Evolutionary conservation across 2,113 vertebrate genomes (phyloP).

Genomic region (Brachionichthys hirsutus): DNA sequence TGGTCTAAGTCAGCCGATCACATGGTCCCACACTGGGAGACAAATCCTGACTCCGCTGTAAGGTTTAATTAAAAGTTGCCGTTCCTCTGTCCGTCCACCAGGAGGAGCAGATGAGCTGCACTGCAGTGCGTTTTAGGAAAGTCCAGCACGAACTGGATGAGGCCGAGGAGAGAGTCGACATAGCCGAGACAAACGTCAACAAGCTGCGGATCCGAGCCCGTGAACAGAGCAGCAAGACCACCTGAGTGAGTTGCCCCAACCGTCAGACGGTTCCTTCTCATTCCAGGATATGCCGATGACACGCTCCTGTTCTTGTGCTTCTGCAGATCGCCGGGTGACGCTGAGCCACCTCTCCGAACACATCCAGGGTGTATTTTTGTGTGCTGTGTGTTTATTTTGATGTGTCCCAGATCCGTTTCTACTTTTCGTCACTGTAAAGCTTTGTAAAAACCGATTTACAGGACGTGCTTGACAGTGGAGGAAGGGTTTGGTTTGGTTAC

Average conservation of each 20-base stretch:
- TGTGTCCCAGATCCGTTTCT: background rate
- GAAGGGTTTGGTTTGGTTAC: too few species aligned
- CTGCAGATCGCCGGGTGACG: conserved; percentile 56
- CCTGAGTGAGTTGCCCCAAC: conserved; percentile 27
- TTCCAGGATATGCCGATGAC: too few species aligned
- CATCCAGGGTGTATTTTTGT: background rate
- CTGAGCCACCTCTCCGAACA: background rate
- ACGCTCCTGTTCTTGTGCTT: background rate
- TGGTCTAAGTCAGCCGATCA: too few species aligned
- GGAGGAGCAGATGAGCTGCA: conserved; percentile 89
- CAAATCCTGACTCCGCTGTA: too few species aligned
- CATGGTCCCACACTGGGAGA: too few species aligned
- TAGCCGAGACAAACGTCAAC: conserved; percentile 87
- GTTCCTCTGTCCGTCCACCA: conserved; percentile 47
- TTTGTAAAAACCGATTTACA: background rate
- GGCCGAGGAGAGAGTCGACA: conserved; percentile 86
- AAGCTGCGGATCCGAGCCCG: conserved; percentile 84
- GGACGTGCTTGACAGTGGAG: background rate
- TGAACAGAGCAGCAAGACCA: conserved; percentile 81
- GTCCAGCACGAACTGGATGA: conserved; percentile 90
- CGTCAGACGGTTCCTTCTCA: background rate
- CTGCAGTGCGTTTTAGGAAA: conserved; percentile 84
- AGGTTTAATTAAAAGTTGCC: background rate
- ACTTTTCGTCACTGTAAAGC: too few species aligned
- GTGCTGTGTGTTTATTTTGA: conserved; percentile 8